Base-by-base conservation (phyloP, 2,113 vertebrate species). In the Centropristis striata region DNA sequence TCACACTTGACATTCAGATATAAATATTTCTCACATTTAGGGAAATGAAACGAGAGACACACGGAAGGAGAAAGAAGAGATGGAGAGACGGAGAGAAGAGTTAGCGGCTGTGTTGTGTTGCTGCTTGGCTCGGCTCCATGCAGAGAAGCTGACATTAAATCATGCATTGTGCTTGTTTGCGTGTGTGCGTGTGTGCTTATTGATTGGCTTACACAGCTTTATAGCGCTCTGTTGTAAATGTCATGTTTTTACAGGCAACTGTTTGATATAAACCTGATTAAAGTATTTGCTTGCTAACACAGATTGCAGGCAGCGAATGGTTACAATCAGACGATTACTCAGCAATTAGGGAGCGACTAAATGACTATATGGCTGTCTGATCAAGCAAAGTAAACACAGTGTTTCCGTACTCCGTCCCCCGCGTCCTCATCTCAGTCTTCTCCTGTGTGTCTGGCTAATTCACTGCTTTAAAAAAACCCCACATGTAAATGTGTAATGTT, bases 181-280 rank as follows among this genome's bases (percentile, higher is more conserved):
- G 25, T 87, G 88, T 53, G 42, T 69, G 65, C 23, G 63, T 78
- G 78, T 69, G 72, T 64, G 13, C 12, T 54, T 95, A 96, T 96
- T 95, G 95, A 95, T 95, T 92, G 90, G 92, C 90, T 91, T 91
- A 89, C 91, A 90, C 93, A 91, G 94, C 90, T 96, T 95, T 95
- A 96, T 93, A 89, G 93, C 86, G 65, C 85, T 88, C 80, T 69
- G 93, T 94, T 95, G 93, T 96, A 96, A 95, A 96, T 90, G 94
- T 94, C 94, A 92, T 92, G 90, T 94, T 95, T 95, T 95, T 94
- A 94, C 92, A 91, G 91, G 93, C 86, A 90, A 86, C 84, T 92
- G 93, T 95, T 95, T 94, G 93, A 95, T 95, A 94, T 94, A 92
- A 95, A 94, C 93, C 93, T 93, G 92, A 96, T 96, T 95, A 95